Percentiles rank a stretch among this genome's conserved stretches.
Conservation (phyloP, 2,888 invertebrate genomes). For the Torymus tubicola region DNA sequence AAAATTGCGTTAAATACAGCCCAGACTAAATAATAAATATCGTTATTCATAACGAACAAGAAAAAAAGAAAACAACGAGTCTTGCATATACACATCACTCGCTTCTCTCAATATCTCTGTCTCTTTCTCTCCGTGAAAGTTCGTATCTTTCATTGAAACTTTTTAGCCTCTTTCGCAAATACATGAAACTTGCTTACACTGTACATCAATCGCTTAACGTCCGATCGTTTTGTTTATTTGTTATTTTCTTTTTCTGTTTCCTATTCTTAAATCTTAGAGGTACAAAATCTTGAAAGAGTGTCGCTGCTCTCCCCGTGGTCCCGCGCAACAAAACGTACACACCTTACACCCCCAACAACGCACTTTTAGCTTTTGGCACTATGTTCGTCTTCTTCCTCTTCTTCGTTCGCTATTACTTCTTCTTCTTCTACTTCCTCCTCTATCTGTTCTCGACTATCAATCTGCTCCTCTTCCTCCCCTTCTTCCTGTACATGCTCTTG, state of each 20-base stretch:
- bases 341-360: constrained; percentile 57
- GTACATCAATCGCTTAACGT: constrained; percentile 43
- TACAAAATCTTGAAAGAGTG: constrained; percentile 55
- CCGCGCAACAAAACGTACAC: constrained; percentile 43
- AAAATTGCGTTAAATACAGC: constrained; percentile 40
- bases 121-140: constrained; percentile 29
- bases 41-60: no score
- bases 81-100: constrained; percentile 3
- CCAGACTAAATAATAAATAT: constrained; percentile 47
- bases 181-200: constrained; percentile 48
- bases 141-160: constrained; percentile 2
- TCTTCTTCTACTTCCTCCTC: constrained; percentile 5
- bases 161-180: constrained; percentile 54
- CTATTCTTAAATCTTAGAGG: constrained; percentile 56
- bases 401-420: constrained; percentile 11
- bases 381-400: constrained; percentile 48
- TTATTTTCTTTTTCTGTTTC: constrained; percentile 10
- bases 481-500: constrained; percentile 51
- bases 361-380: constrained; percentile 72
- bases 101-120: background rate
- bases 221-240: no score
- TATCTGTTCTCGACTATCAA: no score
- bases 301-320: constrained; percentile 53
- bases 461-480: constrained; percentile 37
- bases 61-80: no score